Conservation (phyloP, 2,888 invertebrate species). For the Microctonus hyperodae region DNA sequence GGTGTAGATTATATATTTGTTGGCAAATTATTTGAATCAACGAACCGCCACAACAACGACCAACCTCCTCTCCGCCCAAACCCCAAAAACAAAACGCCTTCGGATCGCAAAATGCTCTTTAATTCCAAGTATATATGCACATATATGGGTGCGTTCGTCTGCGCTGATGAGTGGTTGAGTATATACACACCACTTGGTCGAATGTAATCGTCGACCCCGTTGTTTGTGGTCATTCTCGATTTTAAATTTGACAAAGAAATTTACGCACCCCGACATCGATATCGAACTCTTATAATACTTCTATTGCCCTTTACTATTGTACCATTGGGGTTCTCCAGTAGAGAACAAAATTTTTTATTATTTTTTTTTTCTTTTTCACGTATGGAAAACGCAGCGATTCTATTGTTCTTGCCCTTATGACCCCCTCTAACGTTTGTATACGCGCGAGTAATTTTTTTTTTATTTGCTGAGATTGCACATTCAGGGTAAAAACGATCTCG, state of each 20-base stretch:
- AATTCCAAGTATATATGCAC: constrained; percentile 40
- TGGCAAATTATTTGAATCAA: constrained; percentile 52
- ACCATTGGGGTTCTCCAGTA: constrained; percentile 26
- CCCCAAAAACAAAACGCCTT: constrained; percentile 62
- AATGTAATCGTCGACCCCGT: constrained; percentile 56
- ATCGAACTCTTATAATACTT: constrained; percentile 29
- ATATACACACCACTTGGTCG: constrained; percentile 49
- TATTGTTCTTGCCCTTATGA: constrained; percentile 43
- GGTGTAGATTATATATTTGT: constrained; percentile 31
- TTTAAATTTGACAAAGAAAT: constrained; percentile 47
- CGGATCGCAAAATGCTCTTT: constrained; percentile 54
- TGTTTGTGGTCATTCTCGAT: constrained; percentile 61
- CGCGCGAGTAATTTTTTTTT: constrained; percentile 6
- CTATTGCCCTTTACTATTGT: constrained; percentile 29
- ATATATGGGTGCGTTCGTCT: constrained; percentile 23
- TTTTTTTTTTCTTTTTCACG: constrained; percentile 38
- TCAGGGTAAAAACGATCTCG: constrained; percentile 24
- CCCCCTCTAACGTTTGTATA: constrained; percentile 10
- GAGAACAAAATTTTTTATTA: constrained; percentile 25
- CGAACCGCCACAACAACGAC: constrained; percentile 60
- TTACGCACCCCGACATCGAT: constrained; percentile 40
- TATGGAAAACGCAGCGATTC: constrained; percentile 44
- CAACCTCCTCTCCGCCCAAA: constrained; percentile 60
- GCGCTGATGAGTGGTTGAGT: constrained; percentile 42
- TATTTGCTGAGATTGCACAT: constrained; percentile 29